phyloP scores from a whole-genome alignment of 2,888 invertebrate species.

The Hirtodrosophila confusa region DNA sequence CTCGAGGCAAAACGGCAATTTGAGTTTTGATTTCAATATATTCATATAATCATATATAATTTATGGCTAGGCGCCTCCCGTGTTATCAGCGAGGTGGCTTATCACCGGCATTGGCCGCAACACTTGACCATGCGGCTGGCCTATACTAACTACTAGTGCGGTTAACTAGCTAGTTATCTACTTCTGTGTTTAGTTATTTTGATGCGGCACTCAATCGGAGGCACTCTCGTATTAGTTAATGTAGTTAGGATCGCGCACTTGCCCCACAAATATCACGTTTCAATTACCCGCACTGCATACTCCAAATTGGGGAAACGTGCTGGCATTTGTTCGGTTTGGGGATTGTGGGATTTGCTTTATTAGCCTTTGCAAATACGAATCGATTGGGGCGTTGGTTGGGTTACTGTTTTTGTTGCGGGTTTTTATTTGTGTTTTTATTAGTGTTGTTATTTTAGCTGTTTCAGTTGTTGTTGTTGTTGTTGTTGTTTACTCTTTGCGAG shows the following conservation, averaged over 20 bases:
- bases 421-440: conserved; percentile 10
- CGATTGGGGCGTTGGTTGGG: conserved; percentile 35
- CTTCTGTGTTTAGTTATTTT: conserved; percentile 1
- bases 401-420: conserved; percentile 4
- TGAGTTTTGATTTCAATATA: conserved; percentile 25
- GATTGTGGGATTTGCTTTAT: conserved; percentile 24
- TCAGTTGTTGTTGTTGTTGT: neutral
- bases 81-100: conserved; percentile 57
- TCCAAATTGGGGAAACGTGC: conserved; percentile 65
- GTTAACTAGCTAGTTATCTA: too few relatives aligned
- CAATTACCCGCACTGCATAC: conserved; percentile 47
- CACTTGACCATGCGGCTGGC: conserved; percentile 45
- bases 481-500: conserved; percentile 31
- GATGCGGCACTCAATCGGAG: conserved; percentile 8
- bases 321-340: conserved; percentile 51
- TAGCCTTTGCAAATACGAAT: conserved; percentile 24
- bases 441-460: neutral
- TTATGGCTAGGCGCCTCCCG: conserved; percentile 60
- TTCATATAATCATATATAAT: conserved; percentile 7
- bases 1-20: conserved; percentile 26
- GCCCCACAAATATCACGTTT: conserved; percentile 70
- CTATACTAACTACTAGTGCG: neutral
- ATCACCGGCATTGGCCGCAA: conserved; percentile 60
- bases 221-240: conserved; percentile 10
- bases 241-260: conserved; percentile 38